Evolutionary conservation across 2,888 invertebrate species (phyloP), one percentile per base, ranked within the genome.

Genomic region (Ethmia dodecea): DNA sequence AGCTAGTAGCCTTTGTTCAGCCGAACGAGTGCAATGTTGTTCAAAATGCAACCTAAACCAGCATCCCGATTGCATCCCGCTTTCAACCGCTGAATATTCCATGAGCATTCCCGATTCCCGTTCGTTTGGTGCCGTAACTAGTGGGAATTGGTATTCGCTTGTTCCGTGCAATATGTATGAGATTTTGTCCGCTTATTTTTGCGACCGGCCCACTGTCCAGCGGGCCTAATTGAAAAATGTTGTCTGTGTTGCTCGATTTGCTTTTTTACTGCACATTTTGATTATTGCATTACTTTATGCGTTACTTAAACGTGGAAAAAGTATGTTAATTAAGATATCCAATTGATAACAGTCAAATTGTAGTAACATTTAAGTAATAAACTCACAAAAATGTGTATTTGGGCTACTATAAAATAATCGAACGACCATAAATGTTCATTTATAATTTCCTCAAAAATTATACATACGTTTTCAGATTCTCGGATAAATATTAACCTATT

Each of bases 111-210:
- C 52, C 60, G 60, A 66, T 68, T 69, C 66, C 64, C 58, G 57
- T 61, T 60, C 60, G 62, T 58, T 59, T 46, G 59, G 55, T 58
- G 53, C 45, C 55, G 65, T 74, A 76, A 80, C 78, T 81, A 77
- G 75, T 66, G 69, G 71, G 72, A 73, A 78, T 75, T 74, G 79
- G 74, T 72, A 62, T 66, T 49, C 72, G 75, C 69, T 65, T 76
- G 77, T 78, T 70, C 62, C 66, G 64, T 83, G 53, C 60, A 81
- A 78, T 70, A 83, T 83, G 67, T 59, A 86, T 73, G 80, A 71
- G 78, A 71, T 74, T 78, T 73, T 72, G 78, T 72, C 62, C 65
- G 63, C 61, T 70, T 66, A 67, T 80, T 81, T 81, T 78, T 83
- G 72, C 56, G 48, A 40, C 46, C 55, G 56, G 47, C 54, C 69